phyloP scores from a whole-genome alignment of 2,888 invertebrate genomes.

The Exocentrus adspersus region DNA sequence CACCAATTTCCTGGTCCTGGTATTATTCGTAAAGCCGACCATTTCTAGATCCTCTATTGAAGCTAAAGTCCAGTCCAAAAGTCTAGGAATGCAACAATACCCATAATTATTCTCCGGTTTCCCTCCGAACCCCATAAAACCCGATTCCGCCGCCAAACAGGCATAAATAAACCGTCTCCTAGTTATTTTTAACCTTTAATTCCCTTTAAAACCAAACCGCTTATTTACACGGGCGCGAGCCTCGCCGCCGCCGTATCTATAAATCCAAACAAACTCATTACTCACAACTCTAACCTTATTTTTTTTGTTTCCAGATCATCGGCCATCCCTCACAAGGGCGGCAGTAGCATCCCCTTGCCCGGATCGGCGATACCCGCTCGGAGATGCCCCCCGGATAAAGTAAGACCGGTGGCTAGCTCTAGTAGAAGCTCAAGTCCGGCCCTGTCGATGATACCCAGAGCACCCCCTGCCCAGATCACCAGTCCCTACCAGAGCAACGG shows the following conservation, averaged over 20 bases:
- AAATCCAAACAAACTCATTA: not conserved
- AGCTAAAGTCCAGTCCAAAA: no score
- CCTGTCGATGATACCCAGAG: constrained; percentile 62
- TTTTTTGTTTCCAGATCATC: constrained; percentile 68
- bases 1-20: no score
- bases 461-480: constrained; percentile 52
- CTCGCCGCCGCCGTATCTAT: constrained; percentile 16
- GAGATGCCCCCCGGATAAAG: constrained; percentile 82
- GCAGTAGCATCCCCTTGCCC: constrained; percentile 81
- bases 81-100: no score
- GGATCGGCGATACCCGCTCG: constrained; percentile 81
- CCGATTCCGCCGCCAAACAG: not conserved
- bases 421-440: constrained; percentile 72
- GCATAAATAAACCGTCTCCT: constrained; percentile 16
- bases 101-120: no score
- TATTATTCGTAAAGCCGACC: no score
- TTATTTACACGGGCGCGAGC: constrained; percentile 24
- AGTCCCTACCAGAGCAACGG: constrained; percentile 41
- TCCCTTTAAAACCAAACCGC: constrained; percentile 21
- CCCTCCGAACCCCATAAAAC: not conserved
- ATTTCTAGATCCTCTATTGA: no score
- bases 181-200: constrained; percentile 23
- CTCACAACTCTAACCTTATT: not conserved
- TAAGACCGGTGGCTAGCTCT: constrained; percentile 77
- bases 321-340: constrained; percentile 69